Base-by-base conservation (phyloP, 2,888 invertebrate species). In the Lithosia quadra region DNA sequence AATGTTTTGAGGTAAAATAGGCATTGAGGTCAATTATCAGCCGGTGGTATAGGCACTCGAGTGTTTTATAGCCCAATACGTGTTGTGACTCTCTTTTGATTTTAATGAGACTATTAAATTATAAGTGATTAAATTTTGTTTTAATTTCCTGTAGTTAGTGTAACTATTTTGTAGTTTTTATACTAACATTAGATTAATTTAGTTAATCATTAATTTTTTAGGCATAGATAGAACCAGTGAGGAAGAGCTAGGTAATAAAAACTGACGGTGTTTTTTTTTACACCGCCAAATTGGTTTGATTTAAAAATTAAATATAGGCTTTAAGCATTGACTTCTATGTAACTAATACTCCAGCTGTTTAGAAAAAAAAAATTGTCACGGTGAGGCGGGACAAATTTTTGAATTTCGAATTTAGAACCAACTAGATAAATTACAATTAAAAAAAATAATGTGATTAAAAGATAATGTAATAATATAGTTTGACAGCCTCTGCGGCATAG, bases 1-100 rank as follows among this genome's bases (percentile, higher is more conserved):
- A 53, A 68, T 59, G 58, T 57, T 68, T 59, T 36, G 8, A 67
- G 24, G 34, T 59, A 36, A 63, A 68, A 63, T 68, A 36, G 65
- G 60, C 57, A 77, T 71, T 53, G 62, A 24, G 76, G 80, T 78
- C 71, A 79, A 73, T 67, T 61, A 62, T n/a, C n/a, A 36, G 33
- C 57, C 18, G 59, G 18, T 53, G 53, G 63, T 58, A 60, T 62
- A 33, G 43, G 28, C 53, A 28, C 24, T 10, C 33, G n/a, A 21
- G 60, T 59, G 55, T 59, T 68, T 68, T 68, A 68, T 59, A 53
- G 28, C 39, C 63, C 28, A 39, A 49, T 36, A 39, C 24, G 22
- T 63, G 58, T 68, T 59, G 59, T 64, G 63, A 57, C 28, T 58
- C 49, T 58, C 34, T 60, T 63, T 60, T 64, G 11, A 68, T 60